Base-by-base conservation (phyloP, 2,113 vertebrate genomes). In the Leucoraja erinaceus region DNA sequence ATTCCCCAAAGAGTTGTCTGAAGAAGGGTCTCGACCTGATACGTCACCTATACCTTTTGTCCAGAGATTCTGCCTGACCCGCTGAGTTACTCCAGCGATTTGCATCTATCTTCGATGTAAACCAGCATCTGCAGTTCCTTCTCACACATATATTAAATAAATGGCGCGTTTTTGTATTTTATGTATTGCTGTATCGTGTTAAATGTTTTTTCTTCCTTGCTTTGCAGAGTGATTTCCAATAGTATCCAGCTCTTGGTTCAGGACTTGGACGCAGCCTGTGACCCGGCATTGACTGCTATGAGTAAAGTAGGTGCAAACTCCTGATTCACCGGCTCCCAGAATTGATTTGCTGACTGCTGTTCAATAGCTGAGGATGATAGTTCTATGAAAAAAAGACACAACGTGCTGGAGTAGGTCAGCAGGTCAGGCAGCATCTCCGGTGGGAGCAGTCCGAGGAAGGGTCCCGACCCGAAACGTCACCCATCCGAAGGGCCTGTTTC, bases 241-340 rank as follows among this genome's bases (percentile, higher is more conserved):
- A 99, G 99, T 94, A 99, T 99, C 93, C 98, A 99, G 96, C 95
- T 99, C 74, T 95, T 99, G 86, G 99, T 99, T 94, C 99, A 99
- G 95, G 99, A 99, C 95, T 97, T 99, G 61, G 99, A 99, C 83
- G 97, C 97, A 2, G 98, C 99, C 93, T 99, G 99, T 54, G 99
- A 99, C 94, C 99, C 99, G 47, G 98, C 98, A 61, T 97, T 99
- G 76, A 98, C 97, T 0, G 99, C 99, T 12, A 99, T 99, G 99
- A 99, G 98, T 97, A 99, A 99, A 97, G 99, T 99, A 95, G 54
- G 94, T 61, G 93, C 93, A 94, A 54, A 63, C 31, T 31, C 66
- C 47, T 54, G 66, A 0, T 31, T 0, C 38, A 28, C 16, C 25
- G 11, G 33, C 33, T 90, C 61, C 10, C 1, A 25, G 11, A 20